Evolutionary conservation across 1,140 invertebrate genomes (phyloP).

Genomic region (Penaeus indicus): DNA sequence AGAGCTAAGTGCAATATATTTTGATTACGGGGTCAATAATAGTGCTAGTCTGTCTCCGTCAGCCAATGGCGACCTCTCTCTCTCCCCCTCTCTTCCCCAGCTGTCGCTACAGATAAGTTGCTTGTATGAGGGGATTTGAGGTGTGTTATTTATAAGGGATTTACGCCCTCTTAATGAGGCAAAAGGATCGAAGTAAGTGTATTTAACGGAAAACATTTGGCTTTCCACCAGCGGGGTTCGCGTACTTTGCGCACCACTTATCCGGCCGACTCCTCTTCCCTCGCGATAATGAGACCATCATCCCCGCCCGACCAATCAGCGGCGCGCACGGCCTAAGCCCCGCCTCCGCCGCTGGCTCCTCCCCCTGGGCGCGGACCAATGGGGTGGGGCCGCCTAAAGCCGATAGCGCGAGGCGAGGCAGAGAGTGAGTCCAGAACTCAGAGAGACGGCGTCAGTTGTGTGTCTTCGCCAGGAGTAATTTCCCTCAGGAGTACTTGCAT

Average conservation of each 20-base stretch:
- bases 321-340: background rate
- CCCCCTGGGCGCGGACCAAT: background rate
- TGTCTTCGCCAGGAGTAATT: slow-evolving; percentile 32
- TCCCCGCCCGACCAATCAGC: background rate
- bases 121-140: slow-evolving; percentile 45
- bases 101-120: slow-evolving; percentile 33
- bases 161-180: slow-evolving; percentile 59
- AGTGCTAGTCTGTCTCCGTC: slow-evolving; percentile 5
- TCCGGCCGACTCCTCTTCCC: slow-evolving; percentile 45
- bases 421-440: slow-evolving; percentile 20
- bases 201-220: slow-evolving; percentile 52
- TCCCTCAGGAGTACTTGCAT: slow-evolving; percentile 40
- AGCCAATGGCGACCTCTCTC: slow-evolving; percentile 22
- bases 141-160: slow-evolving; percentile 58
- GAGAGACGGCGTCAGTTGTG: slow-evolving; percentile 15
- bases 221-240: slow-evolving; percentile 22
- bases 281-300: background rate
- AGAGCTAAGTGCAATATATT: slow-evolving; percentile 9
- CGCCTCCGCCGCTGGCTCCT: background rate
- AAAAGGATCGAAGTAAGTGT: slow-evolving; percentile 58
- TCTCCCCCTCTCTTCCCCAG: slow-evolving; percentile 31
- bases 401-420: slow-evolving; percentile 47
- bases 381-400: slow-evolving; percentile 50
- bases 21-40: slow-evolving; percentile 7
- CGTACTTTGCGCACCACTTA: slow-evolving; percentile 39